phyloP scores from a whole-genome alignment of 1,140 invertebrate species.

The Papilio xuthus region DNA sequence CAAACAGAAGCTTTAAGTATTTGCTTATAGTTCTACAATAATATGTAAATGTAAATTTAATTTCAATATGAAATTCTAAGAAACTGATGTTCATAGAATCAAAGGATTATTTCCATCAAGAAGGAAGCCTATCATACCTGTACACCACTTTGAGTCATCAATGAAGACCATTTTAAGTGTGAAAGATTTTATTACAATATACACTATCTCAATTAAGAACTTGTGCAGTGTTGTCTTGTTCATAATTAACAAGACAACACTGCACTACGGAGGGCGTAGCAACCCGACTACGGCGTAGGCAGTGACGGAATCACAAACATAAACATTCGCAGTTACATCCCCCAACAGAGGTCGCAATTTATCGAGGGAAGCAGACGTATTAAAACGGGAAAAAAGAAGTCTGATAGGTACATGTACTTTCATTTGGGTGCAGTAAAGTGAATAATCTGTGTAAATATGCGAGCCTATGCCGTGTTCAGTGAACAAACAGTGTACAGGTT shows the following conservation, averaged over 20 bases:
- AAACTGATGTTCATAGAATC: background rate
- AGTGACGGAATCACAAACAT: slow-evolving; percentile 43
- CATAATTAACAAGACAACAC: slow-evolving; percentile 12
- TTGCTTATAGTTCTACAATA: too few relatives aligned
- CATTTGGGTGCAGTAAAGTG: slow-evolving; percentile 48
- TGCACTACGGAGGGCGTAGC: background rate
- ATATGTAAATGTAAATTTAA: background rate
- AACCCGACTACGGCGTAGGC: background rate
- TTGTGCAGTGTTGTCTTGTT: too few relatives aligned
- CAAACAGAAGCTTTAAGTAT: too few relatives aligned
- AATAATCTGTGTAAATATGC: slow-evolving; percentile 43
- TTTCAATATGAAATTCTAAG: background rate
- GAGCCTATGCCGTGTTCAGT: slow-evolving; percentile 18
- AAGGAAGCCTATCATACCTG: too few relatives aligned
- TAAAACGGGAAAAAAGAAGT: slow-evolving; percentile 54
- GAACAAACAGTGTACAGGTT: slow-evolving; percentile 5
- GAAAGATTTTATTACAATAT: background rate
- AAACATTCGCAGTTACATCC: slow-evolving; percentile 54
- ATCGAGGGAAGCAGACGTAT: slow-evolving; percentile 56
- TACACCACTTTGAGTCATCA: too few relatives aligned
- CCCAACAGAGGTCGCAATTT: slow-evolving; percentile 64
- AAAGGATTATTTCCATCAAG: background rate
- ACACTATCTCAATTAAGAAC: background rate
- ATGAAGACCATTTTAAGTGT: too few relatives aligned
- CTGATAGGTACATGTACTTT: slow-evolving; percentile 39